Base-by-base conservation (phyloP, 2,888 invertebrate species). In the Pseudococcus viburni region DNA sequence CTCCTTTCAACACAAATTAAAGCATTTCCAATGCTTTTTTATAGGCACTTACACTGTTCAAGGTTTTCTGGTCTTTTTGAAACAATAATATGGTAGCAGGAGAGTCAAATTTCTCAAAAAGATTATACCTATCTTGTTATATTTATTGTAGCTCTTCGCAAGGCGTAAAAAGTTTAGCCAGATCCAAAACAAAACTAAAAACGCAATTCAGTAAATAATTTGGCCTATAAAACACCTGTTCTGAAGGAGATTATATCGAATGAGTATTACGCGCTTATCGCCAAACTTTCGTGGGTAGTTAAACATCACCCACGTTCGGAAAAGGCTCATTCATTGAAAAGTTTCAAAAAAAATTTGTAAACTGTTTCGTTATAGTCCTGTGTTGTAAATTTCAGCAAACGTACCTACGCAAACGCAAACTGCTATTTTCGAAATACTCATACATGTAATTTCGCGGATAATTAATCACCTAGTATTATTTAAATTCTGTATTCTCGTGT, bases 261-360 rank as follows among this genome's bases (percentile, higher is more conserved):
- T 55, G 12, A n/a, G n/a, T 55, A 15, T n/a, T n/a, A 17, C 5
- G 48, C 15, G 48, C 48, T 51, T 15, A 51, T 12, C 48, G 26
- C 12, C 15, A 15, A 73, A 73, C 22, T 73, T 73, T 73, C 73
- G 73, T 73, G 73, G 73, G 73, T 73, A 26, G 73, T 73, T 73
- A 5, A 73, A 11, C 55, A 55, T 55, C 9, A 26, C 26, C 26
- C 26, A 26, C 73, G 73, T 73, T 11, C 33, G 9, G 12, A 11
- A 73, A 73, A 26, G 9, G 33, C 33, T 73, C 8, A 11, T 73
- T 73, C 73, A 73, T 73, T 73, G 11, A 73, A 15, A 11, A 73
- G 26, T 73, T 73, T 73, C 26, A 22, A 22, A 68, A 64, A 12
- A 68, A 19, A 68, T 68, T 26, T 22, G 17, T 68, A 22, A 7